phyloP scores from a whole-genome alignment of 1,140 invertebrate species.

The Caenorhabditis elegans region WBcel235 BX284603.4:9935501-9936000 shows the following conservation, averaged over 20 bases:
- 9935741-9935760: slow-evolving; percentile 48
- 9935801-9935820: slow-evolving; percentile 42
- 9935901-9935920: neutral
- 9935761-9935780: slow-evolving; percentile 53
- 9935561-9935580: slow-evolving; percentile 33
- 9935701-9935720: slow-evolving; percentile 46
- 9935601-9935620: neutral
- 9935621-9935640: neutral
- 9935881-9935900: slow-evolving; percentile 21
- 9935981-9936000: slow-evolving; percentile 69
- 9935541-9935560: slow-evolving; percentile 80
- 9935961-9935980: slow-evolving; percentile 49
- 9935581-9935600: neutral
- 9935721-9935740: slow-evolving; percentile 49
- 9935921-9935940: slow-evolving; percentile 19
- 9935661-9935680: slow-evolving; percentile 44
- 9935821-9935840: slow-evolving; percentile 47
- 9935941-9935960: slow-evolving; percentile 48
- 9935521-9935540: slow-evolving; percentile 76
- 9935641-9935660: neutral
- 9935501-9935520: slow-evolving; percentile 81
- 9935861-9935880: slow-evolving; percentile 31
- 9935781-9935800: slow-evolving; percentile 50
- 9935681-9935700: slow-evolving; percentile 43
- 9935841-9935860: slow-evolving; percentile 42